Base-by-base conservation (phyloP, 2,797 vertebrate genomes). In the Galaxias olidus region DNA sequence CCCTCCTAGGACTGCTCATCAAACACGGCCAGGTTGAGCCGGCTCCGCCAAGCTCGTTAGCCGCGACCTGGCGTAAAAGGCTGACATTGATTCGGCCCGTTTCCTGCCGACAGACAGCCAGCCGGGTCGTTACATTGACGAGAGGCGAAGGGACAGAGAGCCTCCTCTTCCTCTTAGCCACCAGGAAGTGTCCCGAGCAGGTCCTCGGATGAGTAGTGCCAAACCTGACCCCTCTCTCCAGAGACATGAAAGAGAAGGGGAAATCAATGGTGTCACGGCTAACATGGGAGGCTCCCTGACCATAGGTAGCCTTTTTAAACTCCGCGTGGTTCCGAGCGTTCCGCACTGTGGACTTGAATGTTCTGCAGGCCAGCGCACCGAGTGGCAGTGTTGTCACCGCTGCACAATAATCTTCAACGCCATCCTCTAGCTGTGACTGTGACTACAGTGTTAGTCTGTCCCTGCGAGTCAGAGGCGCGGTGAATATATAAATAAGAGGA, bases 71-170 rank as follows among this genome's bases (percentile, higher is more conserved):
- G 14, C 54, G 63, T 68, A 2, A 14, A 75, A 80, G 52, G 41
- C 46, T 15, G 57, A 78, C 68, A 85, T 84, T 65, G 80, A 85
- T 87, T 79, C 68, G 66, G 76, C 18, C 67, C 8, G n/a, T 46
- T 52, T 65, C 74, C 80, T 63, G 71, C 79, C 71, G 81, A 72
- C 66, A 66, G 81, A 72, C 66, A 66, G 59, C 46, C 18, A 15
- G 0, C 30, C 2, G 30, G 30, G 54, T 65, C 8, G 1, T 42
- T 65, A 53, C 60, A 81, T 76, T 40, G 76, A 85, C 65, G 66
- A 61, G 69, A 63, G 20, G 53, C 42, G 51, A 59, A 70, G 70
- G 78, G 51, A 81, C 73, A 73, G 43, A 40, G 61, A 52, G 75
- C 59, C 15, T 62, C 55, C 54, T 66, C 69, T 41, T n/a, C 59